Evolutionary conservation across 2,888 invertebrate species (phyloP).

Genomic region (Xestobium rufovillosum): DNA sequence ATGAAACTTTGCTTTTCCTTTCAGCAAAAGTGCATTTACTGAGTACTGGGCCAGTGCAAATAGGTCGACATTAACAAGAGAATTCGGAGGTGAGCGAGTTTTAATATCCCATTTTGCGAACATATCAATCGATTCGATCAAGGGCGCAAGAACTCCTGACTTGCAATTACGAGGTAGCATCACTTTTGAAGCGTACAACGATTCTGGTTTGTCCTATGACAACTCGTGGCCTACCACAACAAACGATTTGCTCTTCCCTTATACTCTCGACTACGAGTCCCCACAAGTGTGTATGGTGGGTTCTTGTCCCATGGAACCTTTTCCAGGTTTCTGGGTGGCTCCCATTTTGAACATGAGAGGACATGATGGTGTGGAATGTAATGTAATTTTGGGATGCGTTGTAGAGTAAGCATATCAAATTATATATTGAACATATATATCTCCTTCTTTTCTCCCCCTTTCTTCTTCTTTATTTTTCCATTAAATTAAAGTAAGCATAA

Average conservation of each 20-base stretch:
- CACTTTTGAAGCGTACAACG: slow-evolving; percentile 48
- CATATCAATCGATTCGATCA: slow-evolving; percentile 26
- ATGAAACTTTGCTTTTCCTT: too few species aligned
- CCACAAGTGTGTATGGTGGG: slow-evolving; percentile 48
- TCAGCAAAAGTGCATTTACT: slow-evolving; percentile 10
- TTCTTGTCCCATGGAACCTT: slow-evolving; percentile 48
- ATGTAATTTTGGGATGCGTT: slow-evolving; percentile 51
- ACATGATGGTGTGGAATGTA: slow-evolving; percentile 42
- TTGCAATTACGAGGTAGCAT: slow-evolving; percentile 48
- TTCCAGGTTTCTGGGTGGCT: slow-evolving; percentile 54
- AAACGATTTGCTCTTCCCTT: slow-evolving; percentile 54
- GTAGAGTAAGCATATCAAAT: slow-evolving; percentile 36
- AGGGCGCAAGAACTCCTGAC: slow-evolving; percentile 45
- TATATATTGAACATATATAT: too few species aligned
- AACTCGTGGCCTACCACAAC: slow-evolving; percentile 49
- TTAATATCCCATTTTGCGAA: slow-evolving; percentile 29
- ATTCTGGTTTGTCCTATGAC: slow-evolving; percentile 50
- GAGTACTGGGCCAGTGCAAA: slow-evolving; percentile 29
- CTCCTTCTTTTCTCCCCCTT: too few species aligned
- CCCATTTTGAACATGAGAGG: slow-evolving; percentile 54
- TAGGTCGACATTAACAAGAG: slow-evolving; percentile 23
- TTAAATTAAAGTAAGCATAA: too few species aligned
- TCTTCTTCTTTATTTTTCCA: slow-evolving; percentile 7
- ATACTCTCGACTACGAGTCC: slow-evolving; percentile 52
- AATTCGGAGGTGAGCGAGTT: slow-evolving; percentile 30